Evolutionary conservation across 37 sponge, comb jelly and placozoan species (phyloP), one percentile per base, ranked within the genome.

Genomic region (Cliona cf. orientalis): DNA sequence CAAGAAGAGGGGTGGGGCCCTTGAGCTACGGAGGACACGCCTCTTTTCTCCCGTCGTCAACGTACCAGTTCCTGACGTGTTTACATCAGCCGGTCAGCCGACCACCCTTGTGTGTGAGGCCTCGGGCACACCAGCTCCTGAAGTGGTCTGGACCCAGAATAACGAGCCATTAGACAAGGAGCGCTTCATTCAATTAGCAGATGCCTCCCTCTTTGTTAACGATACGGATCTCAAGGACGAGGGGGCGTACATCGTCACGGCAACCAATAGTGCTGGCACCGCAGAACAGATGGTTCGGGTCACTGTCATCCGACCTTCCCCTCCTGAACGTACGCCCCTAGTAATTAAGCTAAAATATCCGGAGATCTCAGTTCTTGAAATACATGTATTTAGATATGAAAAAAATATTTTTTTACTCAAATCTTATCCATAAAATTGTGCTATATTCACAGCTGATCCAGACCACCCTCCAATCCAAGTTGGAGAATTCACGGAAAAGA

Each of bases 21-120:
- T 70, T 1, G 84, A 73, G 66, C 55, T 64, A 6, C 32, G 75
- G 44, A 64, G 66, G 37, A 73, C 74, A 19, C 65, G 74, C 3
- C 66, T 74, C 64, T 80, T 69, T 19, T 53, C 62, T 31, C 92
- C 92, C 11, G 62, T 69, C 22, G 68, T 91, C 19, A 71, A 82
- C 41, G 84, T 87, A 3, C 75, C 46, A 11, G 37, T 40, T 0
- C 29, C 79, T 23, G 63, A 86, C 23, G 78, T 91, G 5, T 83
- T 86, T 65, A 87, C 87, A 23, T 87, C 88, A 1, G 83, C 69
- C 9, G 84, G 80, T 5, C 87, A 87, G 31, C 81, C 87, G 41
- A 91, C 92, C 49, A 72, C 84, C 1, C 46, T 92, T 36, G 56
- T 87, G 22, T 79, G 86, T 66, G 88, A 83, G 68, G 76, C 74